Conservation (phyloP, 2,797 vertebrate species). For the Petrocephalus schoutedeni region DNA sequence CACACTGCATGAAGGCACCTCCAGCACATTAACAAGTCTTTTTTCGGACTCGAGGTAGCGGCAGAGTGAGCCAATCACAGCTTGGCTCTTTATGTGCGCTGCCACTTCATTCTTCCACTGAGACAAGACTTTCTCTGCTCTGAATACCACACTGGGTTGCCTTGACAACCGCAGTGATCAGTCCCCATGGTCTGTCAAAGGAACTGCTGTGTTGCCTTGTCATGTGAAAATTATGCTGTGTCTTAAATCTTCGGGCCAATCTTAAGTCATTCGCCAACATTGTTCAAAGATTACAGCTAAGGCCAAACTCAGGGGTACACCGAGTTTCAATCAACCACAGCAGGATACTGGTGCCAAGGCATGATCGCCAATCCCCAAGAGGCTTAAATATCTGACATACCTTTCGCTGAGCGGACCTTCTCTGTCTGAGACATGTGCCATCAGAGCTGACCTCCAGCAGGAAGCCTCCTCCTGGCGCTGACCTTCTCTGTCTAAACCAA, state of each 20-base stretch:
- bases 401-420: neutral
- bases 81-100: neutral
- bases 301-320: neutral
- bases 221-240: neutral
- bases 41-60: neutral
- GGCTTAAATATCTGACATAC: neutral
- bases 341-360: neutral
- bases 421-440: neutral
- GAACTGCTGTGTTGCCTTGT: neutral
- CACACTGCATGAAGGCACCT: neutral
- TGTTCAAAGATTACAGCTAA: neutral
- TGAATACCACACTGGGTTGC: conserved; percentile 4
- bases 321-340: neutral
- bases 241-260: neutral
- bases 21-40: neutral
- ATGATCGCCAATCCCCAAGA: neutral
- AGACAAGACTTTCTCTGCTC: neutral
- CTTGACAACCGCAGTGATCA: conserved; percentile 14
- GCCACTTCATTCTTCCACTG: neutral
- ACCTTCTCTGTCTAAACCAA: neutral
- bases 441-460: neutral
- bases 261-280: neutral
- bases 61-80: neutral
- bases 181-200: neutral
- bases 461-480: neutral